Conservation (phyloP, 2,113 vertebrate species). For the Candoia aspera region DNA sequence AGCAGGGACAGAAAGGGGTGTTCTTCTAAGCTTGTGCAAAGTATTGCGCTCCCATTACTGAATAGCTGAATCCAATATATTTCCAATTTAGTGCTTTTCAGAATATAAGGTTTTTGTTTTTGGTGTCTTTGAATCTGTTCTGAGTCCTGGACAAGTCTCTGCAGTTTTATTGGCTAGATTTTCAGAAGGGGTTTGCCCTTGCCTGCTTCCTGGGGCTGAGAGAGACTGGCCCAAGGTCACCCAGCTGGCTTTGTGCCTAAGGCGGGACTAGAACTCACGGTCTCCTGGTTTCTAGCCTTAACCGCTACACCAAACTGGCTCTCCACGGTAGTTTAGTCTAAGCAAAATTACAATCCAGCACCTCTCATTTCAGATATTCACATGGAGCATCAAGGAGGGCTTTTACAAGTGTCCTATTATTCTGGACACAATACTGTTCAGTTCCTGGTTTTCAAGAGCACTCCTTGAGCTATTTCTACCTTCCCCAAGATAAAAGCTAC, state of each 20-base stretch:
- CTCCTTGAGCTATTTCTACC: neutral
- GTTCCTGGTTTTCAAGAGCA: neutral
- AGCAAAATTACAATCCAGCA: neutral
- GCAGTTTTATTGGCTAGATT: neutral
- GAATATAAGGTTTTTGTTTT: neutral
- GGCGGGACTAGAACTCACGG: neutral
- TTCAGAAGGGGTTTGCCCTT: neutral
- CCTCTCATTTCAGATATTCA: neutral
- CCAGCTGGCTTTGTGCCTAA: neutral
- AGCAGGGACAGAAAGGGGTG: neutral
- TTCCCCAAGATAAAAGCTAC: neutral
- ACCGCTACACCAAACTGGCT: neutral
- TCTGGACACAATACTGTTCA: neutral
- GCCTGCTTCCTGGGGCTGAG: neutral
- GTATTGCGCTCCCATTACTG: no score
- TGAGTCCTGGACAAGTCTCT: neutral
- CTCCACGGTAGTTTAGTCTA: neutral
- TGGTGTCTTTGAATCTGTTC: neutral
- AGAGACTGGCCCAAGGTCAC: neutral
- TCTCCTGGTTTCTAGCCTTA: neutral
- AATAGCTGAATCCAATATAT: neutral
- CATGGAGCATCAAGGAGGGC: neutral
- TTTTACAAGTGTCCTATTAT: neutral
- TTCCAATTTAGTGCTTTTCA: neutral
- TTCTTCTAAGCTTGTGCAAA: neutral